A percentile compares a stretch with the other conserved stretches of the same genome.
These are phyloP conservation scores for Takifugu ocellatus DNA, from an alignment of 2,797 vertebrate genomes.

Conservation along the genomic window DNA sequence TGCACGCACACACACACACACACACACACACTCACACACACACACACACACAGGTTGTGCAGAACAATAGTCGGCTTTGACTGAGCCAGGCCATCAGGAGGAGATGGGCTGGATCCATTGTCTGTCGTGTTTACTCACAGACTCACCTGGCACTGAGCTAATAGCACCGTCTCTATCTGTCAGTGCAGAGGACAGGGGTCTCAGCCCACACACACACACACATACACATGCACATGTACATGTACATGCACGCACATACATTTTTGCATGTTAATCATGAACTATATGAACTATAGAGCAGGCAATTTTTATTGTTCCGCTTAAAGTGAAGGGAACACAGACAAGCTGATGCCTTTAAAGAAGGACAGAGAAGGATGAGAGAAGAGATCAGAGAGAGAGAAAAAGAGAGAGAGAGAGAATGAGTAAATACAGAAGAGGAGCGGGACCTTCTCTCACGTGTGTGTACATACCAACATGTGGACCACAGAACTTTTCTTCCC, in stretches of 20 bases:
- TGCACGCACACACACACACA: constrained; percentile 6
- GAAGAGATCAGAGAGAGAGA: constrained; percentile 5
- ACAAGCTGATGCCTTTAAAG: too few relatives aligned
- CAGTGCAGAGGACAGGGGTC: constrained; percentile 57
- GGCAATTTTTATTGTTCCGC: background rate
- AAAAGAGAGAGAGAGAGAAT: constrained; percentile 9
- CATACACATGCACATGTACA: constrained; percentile 19
- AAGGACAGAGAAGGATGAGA: constrained; percentile 3
- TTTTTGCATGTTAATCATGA: background rate
- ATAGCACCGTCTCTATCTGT: constrained; percentile 67
- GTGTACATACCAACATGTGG: constrained; percentile 28
- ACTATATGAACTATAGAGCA: constrained; percentile 9
- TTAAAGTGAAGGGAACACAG: background rate
- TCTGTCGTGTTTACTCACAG: constrained; percentile 69
- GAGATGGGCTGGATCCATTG: constrained; percentile 69
- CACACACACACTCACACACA: constrained; percentile 32
- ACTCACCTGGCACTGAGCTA: constrained; percentile 76
- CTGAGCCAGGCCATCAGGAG: constrained; percentile 57
- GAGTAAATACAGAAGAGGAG: background rate
- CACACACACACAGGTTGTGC: constrained; percentile 18
- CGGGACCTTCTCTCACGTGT: constrained; percentile 17
- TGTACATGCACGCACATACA: constrained; percentile 2
- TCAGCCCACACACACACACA: constrained; percentile 45
- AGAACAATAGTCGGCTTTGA: constrained; percentile 68
- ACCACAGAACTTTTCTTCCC: constrained; percentile 30